These are phyloP conservation scores for Acanthiza pusilla DNA, from an alignment of 2,797 vertebrate species.

Conservation along the genomic window DNA sequence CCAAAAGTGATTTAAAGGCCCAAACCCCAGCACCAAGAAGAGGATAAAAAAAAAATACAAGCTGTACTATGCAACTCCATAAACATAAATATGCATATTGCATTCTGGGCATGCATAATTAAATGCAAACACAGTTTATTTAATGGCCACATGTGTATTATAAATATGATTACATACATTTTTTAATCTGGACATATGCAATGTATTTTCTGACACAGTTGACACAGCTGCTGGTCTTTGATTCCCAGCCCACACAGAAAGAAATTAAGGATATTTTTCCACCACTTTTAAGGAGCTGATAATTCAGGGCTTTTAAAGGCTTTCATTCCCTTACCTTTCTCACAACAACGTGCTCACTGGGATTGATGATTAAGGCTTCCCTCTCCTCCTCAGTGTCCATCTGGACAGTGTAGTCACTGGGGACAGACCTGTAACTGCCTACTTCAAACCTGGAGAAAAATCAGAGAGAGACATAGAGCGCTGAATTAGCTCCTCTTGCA, in stretches of 20 bases:
- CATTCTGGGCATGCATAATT: not conserved
- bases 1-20: not conserved
- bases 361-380: slow-evolving; percentile 83
- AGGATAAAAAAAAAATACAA: not conserved
- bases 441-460: slow-evolving; percentile 63
- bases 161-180: not conserved
- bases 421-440: slow-evolving; percentile 66
- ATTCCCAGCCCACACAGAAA: not conserved
- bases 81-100: not conserved
- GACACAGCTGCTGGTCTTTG: not conserved
- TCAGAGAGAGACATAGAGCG: not conserved
- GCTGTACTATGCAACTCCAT: not conserved
- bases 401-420: slow-evolving; percentile 82
- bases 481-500: not conserved
- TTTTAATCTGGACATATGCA: not conserved
- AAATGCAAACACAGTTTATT: not conserved
- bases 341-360: slow-evolving; percentile 80
- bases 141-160: accelerated
- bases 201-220: not conserved
- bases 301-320: not conserved
- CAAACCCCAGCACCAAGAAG: not conserved
- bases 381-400: slow-evolving; percentile 87
- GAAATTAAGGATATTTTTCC: not conserved
- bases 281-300: not conserved
- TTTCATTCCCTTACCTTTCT: slow-evolving; percentile 74